These are phyloP conservation scores for Tetrax tetrax DNA, from an alignment of 2,113 vertebrate genomes.

Conservation along the genomic window DNA sequence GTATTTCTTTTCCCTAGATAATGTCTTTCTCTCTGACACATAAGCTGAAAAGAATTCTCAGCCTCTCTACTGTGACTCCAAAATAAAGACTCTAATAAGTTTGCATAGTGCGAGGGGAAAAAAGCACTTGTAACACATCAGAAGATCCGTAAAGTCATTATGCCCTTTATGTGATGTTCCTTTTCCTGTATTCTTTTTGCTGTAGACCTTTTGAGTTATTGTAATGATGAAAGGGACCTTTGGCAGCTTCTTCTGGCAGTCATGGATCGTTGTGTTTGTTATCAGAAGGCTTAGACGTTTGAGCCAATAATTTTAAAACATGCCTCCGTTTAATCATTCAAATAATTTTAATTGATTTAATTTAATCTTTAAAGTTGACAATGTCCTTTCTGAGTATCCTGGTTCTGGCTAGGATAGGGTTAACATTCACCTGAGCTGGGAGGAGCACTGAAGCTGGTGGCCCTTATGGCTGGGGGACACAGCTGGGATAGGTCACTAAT, in stretches of 20 bases:
- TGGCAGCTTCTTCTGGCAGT: not conserved
- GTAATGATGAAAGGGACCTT: not conserved
- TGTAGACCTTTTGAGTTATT: not conserved
- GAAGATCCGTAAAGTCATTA: not conserved
- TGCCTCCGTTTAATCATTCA: not conserved
- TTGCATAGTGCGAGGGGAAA: too few species aligned
- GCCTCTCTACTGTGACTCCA: not conserved
- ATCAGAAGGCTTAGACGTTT: not conserved
- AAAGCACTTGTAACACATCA: not conserved
- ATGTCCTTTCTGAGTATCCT: not conserved
- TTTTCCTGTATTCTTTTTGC: not conserved
- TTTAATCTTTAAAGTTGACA: not conserved
- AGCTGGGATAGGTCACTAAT: too few species aligned
- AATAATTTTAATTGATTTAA: not conserved
- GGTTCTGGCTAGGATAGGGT: too few species aligned
- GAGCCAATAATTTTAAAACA: not conserved
- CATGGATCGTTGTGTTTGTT: not conserved
- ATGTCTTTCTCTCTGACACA: not conserved
- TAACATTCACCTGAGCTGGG: too few species aligned
- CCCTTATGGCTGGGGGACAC: too few species aligned
- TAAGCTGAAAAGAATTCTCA: not conserved
- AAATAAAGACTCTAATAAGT: not conserved
- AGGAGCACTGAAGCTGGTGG: too few species aligned
- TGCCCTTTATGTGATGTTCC: not conserved
- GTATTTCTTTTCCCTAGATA: not conserved